phyloP scores from a whole-genome alignment of 2,113 vertebrate genomes.

The Mugil cephalus region DNA sequence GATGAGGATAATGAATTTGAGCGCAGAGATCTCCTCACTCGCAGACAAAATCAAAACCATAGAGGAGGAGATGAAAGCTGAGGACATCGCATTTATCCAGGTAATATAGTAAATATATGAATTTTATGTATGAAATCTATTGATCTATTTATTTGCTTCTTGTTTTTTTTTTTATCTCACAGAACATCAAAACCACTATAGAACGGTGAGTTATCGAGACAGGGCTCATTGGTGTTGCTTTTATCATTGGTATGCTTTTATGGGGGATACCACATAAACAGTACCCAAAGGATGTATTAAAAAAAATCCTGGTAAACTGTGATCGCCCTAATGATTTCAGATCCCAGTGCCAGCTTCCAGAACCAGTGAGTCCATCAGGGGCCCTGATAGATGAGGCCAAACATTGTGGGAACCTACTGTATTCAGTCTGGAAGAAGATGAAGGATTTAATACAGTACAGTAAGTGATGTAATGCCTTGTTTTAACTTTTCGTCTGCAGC shows the following conservation, averaged over 20 bases:
- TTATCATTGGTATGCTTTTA: no score
- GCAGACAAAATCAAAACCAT: constrained; percentile 6
- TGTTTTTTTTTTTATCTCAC: not conserved
- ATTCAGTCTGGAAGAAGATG: constrained; percentile 52
- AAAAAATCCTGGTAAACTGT: no score
- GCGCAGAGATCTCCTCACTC: constrained; percentile 30
- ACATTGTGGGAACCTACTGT: constrained; percentile 51
- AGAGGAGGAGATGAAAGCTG: not conserved
- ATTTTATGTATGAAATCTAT: no score
- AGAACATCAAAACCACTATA: constrained; percentile 32
- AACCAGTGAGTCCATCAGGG: constrained; percentile 35
- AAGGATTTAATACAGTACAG: constrained; percentile 37
- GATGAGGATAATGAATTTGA: constrained; percentile 6
- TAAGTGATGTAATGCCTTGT: not conserved
- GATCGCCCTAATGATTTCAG: constrained; percentile 11
- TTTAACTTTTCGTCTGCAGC: accelerated
- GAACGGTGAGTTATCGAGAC: constrained; percentile 3
- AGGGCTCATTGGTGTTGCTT: not conserved
- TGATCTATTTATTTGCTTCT: not conserved
- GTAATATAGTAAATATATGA: no score
- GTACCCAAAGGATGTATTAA: no score
- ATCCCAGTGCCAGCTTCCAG: constrained; percentile 3
- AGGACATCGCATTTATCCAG: constrained; percentile 41
- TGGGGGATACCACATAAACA: no score
- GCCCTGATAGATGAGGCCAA: constrained; percentile 40